Evolutionary conservation across 2,113 vertebrate species (phyloP).

Genomic region (Cranoglanis bouderius): DNA sequence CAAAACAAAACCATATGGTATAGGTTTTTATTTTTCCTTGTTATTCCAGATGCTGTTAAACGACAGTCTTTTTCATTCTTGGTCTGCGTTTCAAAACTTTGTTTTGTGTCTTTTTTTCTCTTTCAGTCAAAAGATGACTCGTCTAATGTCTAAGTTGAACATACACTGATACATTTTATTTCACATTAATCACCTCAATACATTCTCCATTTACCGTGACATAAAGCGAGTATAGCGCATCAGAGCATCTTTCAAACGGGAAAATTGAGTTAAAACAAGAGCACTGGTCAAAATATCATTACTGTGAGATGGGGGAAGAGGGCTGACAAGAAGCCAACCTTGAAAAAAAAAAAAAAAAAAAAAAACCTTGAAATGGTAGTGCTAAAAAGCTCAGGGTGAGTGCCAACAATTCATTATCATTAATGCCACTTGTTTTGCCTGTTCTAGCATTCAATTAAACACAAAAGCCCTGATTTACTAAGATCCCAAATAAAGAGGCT

Average conservation of each 20-base stretch:
- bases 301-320: neutral
- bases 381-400: neutral
- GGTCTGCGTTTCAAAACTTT: neutral
- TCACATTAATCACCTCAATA: neutral
- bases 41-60: neutral
- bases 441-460: neutral
- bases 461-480: neutral
- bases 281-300: neutral
- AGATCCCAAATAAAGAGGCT: neutral
- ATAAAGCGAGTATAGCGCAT: neutral
- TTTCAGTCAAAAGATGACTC: neutral
- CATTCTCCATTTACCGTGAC: neutral
- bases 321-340: no score
- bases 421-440: neutral
- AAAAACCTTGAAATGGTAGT: neutral
- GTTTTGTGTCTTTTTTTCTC: neutral
- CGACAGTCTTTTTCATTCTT: neutral
- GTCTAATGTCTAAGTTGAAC: no score
- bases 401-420: neutral
- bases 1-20: no score
- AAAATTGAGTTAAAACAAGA: neutral
- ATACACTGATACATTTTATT: neutral
- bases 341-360: no score
- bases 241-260: no score
- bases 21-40: neutral